Percentiles rank a stretch among this genome's conserved stretches.
These are phyloP conservation scores for Thereva nobilitata DNA, from an alignment of 2,888 invertebrate species.

Conservation along the genomic window DNA sequence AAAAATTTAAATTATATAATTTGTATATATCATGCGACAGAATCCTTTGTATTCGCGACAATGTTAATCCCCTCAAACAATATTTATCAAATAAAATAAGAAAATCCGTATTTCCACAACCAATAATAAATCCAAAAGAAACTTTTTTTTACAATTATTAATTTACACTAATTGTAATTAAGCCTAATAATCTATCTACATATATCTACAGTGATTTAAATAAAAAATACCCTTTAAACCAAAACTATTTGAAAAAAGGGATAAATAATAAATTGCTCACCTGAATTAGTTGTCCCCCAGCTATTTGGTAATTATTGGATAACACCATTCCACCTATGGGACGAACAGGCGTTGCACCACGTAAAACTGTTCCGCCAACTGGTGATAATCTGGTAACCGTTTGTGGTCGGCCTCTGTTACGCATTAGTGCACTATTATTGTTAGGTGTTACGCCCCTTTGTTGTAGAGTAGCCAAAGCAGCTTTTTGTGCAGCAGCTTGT, in stretches of 20 bases:
- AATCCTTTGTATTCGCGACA: too few species aligned
- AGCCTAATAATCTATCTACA: too few species aligned
- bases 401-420: slow-evolving; percentile 52
- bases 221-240: background rate
- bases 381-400: slow-evolving; percentile 48
- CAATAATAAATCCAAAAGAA: too few species aligned
- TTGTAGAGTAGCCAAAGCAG: slow-evolving; percentile 55
- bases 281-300: slow-evolving; percentile 55
- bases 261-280: slow-evolving; percentile 43
- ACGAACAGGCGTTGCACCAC: slow-evolving; percentile 41
- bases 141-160: too few species aligned
- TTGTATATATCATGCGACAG: too few species aligned
- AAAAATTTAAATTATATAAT: too few species aligned
- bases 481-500: slow-evolving; percentile 57
- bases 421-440: slow-evolving; percentile 46
- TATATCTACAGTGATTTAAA: too few species aligned
- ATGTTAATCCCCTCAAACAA: too few species aligned
- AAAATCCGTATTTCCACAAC: too few species aligned
- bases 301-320: slow-evolving; percentile 56
- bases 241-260: background rate
- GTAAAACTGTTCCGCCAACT: slow-evolving; percentile 43
- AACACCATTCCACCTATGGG: slow-evolving; percentile 52
- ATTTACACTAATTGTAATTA: too few species aligned
- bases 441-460: slow-evolving; percentile 15
- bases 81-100: too few species aligned